Percentiles rank a stretch among this genome's conserved stretches.
These are phyloP conservation scores for Prunella strophiata DNA, from an alignment of 2,797 vertebrate species.

Conservation along the genomic window DNA sequence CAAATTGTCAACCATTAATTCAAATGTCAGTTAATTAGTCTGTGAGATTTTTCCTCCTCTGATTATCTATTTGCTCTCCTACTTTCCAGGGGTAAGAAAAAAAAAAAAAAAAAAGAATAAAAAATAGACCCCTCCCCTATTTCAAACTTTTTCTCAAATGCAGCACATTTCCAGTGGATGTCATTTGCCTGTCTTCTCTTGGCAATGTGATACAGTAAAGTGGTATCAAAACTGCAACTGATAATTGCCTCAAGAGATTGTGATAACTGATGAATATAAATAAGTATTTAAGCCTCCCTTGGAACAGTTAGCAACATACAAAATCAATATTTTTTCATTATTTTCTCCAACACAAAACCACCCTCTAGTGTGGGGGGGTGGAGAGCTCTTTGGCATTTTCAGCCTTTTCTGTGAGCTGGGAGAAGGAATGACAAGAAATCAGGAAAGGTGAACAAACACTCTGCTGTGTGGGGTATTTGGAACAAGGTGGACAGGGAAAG, in stretches of 20 bases:
- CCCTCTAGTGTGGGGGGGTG: neutral
- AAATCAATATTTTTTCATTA: neutral
- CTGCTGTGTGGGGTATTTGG: neutral
- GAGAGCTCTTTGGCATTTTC: neutral
- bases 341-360: neutral
- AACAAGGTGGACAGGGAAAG: neutral
- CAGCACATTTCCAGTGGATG: neutral
- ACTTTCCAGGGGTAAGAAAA: neutral
- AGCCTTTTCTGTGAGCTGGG: neutral
- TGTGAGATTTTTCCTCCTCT: neutral
- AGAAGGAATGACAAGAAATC: neutral
- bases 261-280: neutral
- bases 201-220: neutral
- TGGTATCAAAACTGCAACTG: neutral
- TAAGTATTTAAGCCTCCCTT: neutral
- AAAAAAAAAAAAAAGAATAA: neutral
- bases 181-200: neutral
- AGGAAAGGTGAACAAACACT: neutral
- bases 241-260: neutral
- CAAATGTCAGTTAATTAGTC: neutral
- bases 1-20: neutral
- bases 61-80: neutral
- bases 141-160: neutral
- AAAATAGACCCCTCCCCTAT: accelerated
- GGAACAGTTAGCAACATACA: neutral